phyloP scores from a whole-genome alignment of 2,113 vertebrate species.

The Microcebus jonahi region DNA sequence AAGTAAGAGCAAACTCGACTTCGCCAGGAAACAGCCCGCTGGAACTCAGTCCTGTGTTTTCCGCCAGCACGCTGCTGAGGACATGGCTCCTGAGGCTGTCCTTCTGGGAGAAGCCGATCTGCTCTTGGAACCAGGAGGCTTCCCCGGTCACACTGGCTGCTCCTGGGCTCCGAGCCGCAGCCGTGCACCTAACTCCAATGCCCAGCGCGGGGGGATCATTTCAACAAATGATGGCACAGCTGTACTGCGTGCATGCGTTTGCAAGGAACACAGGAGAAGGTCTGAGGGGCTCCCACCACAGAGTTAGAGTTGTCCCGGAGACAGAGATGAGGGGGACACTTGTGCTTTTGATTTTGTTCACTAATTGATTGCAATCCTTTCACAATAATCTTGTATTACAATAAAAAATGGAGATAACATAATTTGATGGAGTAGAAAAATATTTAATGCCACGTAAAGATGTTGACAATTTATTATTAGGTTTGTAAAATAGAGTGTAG shows the following conservation, averaged over 20 bases:
- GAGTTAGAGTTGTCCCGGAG: background rate
- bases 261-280: rapidly evolving
- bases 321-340: background rate
- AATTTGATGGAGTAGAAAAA: background rate
- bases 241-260: rapidly evolving
- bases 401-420: background rate
- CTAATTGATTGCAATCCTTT: background rate
- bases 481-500: background rate
- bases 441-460: background rate
- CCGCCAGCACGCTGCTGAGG: background rate
- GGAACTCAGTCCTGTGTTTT: background rate
- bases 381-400: background rate
- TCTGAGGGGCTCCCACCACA: background rate
- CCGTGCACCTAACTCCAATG: background rate
- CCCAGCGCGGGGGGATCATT: background rate
- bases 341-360: background rate
- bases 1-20: background rate
- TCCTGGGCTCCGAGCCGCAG: background rate
- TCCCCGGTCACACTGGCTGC: background rate
- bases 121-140: background rate
- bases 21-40: background rate
- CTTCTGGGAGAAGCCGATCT: background rate
- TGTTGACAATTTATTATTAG: background rate
- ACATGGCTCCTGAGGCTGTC: background rate
- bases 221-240: background rate